Base-by-base conservation (phyloP, 2,888 invertebrate genomes). In the Cephonodes hylas region DNA sequence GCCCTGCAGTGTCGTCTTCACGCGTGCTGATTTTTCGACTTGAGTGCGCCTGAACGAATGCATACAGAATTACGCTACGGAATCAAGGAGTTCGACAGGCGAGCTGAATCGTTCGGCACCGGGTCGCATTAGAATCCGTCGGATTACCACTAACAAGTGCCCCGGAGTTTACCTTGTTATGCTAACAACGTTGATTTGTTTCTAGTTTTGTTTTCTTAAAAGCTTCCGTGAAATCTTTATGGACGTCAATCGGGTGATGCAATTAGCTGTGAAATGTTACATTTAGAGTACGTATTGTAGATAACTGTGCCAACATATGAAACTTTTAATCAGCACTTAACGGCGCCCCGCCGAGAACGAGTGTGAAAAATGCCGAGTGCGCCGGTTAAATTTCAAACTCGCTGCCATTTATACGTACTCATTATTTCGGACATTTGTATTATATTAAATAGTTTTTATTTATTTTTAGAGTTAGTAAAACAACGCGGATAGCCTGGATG, bases 241-340 rank as follows among this genome's bases (percentile, higher is more conserved):
- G 48, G 38, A 27, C 20, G 25, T 53, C 42, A 13, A 18, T 53
- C 25, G 18, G 5, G 38, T 48, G 46, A 60, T 27, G 25, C 20
- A 42, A 53, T 60, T 25, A 59, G 34, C 31, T n/a, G 20, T 4
- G 45, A 48, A 53, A 53, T 18, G 38, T 38, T 38, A 46, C 46
- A 34, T 20, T 42, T 25, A 53, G 6, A 48, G 60, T 38, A 53
- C 22, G 22, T 44, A 38, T 59, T 38, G 22, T 15, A 45, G 42
- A 69, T 76, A 73, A 73, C 75, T 73, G 73, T 83, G 83, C 83
- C 80, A 84, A 81, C 81, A 81, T 74, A 81, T 83, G 76, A 81
- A 87, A 85, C 77, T 83, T 86, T 85, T 84, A 86, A 86, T 84
- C 82, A 83, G 77, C 81, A 86, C 84, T 85, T 83, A 84, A 73